phyloP scores from a whole-genome alignment of 2,888 invertebrate species.

The Spialia ferax region DNA sequence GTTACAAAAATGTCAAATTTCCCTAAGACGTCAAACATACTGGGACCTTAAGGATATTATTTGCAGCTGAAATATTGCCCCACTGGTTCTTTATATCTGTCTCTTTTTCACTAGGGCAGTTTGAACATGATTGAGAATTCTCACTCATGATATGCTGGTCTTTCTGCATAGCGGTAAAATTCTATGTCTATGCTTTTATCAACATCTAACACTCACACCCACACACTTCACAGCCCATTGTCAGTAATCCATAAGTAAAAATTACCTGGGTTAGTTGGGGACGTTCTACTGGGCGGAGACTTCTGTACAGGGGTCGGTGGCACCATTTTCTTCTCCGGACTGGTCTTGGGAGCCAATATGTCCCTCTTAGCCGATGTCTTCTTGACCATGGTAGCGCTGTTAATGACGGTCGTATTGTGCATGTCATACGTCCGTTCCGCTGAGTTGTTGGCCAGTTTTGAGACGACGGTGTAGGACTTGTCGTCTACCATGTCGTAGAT shows the following conservation, averaged over 20 bases:
- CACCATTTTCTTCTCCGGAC: slow-evolving; percentile 65
- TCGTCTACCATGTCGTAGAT: slow-evolving; percentile 73
- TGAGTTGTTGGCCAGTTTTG: slow-evolving; percentile 46
- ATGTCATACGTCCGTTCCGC: slow-evolving; percentile 62
- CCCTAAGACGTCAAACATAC: too few species aligned
- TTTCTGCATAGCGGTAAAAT: too few species aligned
- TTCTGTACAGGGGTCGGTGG: slow-evolving; percentile 51
- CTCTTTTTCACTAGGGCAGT: too few species aligned
- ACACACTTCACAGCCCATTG: too few species aligned
- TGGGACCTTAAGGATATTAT: too few species aligned
- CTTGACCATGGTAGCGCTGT: slow-evolving; percentile 70
- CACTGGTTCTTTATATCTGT: too few species aligned
- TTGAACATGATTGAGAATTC: too few species aligned
- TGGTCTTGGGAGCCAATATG: slow-evolving; percentile 61
- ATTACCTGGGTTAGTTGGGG: slow-evolving; percentile 60
- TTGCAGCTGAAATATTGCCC: too few species aligned
- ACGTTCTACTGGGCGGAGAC: slow-evolving; percentile 52
- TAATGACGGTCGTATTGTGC: slow-evolving; percentile 65
- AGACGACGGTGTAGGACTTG: slow-evolving; percentile 63
- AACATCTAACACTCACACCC: too few species aligned
- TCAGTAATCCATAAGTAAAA: background rate
- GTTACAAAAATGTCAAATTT: too few species aligned
- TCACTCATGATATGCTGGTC: too few species aligned
- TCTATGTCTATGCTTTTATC: too few species aligned
- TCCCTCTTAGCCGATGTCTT: slow-evolving; percentile 67